These are phyloP conservation scores for Eugnorisma glareosa DNA, from an alignment of 2,888 invertebrate genomes.

Conservation along the genomic window DNA sequence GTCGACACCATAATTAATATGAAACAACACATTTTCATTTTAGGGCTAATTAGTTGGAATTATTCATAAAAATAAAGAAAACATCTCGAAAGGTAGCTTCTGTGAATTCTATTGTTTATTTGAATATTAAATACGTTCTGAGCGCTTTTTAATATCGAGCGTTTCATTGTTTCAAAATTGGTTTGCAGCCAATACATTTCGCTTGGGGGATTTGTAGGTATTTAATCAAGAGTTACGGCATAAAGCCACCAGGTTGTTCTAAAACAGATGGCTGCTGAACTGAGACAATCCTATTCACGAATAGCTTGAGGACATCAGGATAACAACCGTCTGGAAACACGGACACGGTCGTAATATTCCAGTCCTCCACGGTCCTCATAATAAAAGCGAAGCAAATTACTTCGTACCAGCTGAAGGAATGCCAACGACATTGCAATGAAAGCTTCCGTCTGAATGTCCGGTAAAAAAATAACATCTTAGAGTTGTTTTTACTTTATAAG, in stretches of 20 bases:
- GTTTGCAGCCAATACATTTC: slow-evolving; percentile 19
- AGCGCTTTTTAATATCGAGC: slow-evolving; percentile 29
- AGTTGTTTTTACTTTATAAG: slow-evolving; percentile 14
- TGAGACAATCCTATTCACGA: slow-evolving; percentile 10
- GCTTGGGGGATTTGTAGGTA: background rate
- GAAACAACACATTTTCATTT: slow-evolving; percentile 53
- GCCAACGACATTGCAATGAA: slow-evolving; percentile 47
- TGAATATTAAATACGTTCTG: slow-evolving; percentile 24
- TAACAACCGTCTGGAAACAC: slow-evolving; percentile 40
- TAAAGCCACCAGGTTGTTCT: slow-evolving; percentile 9
- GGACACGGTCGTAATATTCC: slow-evolving; percentile 36
- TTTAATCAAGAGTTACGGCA: slow-evolving; percentile 12
- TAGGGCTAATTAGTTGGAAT: slow-evolving; percentile 54
- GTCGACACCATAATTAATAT: slow-evolving; percentile 61
- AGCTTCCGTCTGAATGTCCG: slow-evolving; percentile 46
- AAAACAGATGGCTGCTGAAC: slow-evolving; percentile 12
- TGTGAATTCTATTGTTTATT: slow-evolving; percentile 41
- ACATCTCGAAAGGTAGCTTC: slow-evolving; percentile 24
- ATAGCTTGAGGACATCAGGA: slow-evolving; percentile 33
- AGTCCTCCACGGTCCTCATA: slow-evolving; percentile 33
- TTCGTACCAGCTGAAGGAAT: slow-evolving; percentile 41
- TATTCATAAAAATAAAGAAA: slow-evolving; percentile 59
- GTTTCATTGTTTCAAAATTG: slow-evolving; percentile 31
- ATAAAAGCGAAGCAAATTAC: slow-evolving; percentile 47
- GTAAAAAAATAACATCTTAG: slow-evolving; percentile 21